phyloP scores from a whole-genome alignment of 2,797 vertebrate species.

The Hafferia zeledoni region DNA sequence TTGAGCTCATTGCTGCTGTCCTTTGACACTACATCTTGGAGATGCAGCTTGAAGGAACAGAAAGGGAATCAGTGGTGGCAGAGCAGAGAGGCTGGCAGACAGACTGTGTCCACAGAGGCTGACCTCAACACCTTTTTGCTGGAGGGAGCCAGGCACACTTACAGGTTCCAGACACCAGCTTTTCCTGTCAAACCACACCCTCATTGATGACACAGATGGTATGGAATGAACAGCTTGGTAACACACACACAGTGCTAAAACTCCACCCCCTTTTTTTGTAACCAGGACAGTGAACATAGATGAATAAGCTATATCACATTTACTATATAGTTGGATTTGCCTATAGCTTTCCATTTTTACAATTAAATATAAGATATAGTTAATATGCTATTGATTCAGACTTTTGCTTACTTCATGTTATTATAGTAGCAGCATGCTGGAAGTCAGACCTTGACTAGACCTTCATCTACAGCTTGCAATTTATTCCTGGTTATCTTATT shows the following conservation, averaged over 20 bases:
- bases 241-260: background rate
- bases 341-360: background rate
- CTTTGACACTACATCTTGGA: background rate
- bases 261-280: background rate
- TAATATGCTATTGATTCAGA: constrained; percentile 7
- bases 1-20: background rate
- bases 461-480: background rate
- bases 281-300: background rate
- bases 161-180: background rate
- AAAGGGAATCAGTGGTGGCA: background rate
- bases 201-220: background rate
- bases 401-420: background rate
- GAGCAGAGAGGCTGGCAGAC: background rate
- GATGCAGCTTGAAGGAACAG: background rate
- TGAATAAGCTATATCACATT: background rate
- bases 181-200: background rate
- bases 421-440: background rate
- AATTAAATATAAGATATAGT: background rate
- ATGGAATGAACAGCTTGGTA: background rate
- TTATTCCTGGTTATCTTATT: constrained; percentile 8
- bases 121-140: background rate
- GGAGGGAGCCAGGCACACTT: background rate
- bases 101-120: background rate
- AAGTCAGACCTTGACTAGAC: constrained; percentile 27
- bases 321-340: background rate